Base-by-base conservation (phyloP, 2,888 invertebrate species). In the Nomada lathburiana region DNA sequence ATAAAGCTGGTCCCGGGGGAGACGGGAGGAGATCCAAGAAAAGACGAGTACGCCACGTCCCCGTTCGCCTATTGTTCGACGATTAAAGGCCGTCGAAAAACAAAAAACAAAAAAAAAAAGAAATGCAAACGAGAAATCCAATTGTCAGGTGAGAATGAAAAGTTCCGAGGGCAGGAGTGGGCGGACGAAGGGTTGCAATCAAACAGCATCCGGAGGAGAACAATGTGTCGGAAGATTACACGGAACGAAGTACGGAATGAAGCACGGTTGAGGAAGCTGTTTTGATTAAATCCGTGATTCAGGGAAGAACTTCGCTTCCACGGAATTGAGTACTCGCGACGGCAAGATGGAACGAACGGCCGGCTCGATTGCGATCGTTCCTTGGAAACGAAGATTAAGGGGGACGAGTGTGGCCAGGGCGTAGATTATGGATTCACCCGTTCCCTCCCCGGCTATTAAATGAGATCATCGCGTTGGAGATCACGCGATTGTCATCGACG, bases 1-100 rank as follows among this genome's bases (percentile, higher is more conserved):
- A 90, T 91, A 90, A 91, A 90, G 83, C 86, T 77, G 63, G 62
- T 52, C 78, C 80, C 42, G 18, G 60, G 68, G 70, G 67, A 36
- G 42, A 50, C 70, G 50, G 44, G 59, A 75, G 60, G 68, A 82
- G 79, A 75, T 57, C 59, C 79, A 44, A 76, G 76, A 82, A 82
- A 71, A 80, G 86, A 81, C 82, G 81, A 81, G 80, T 70, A 65
- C 75, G 36, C 60, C 50, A 26, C 65, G 26, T 20, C 26, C 36
- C 44, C 29, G 75, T n/a, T 47, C 47, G 47, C 68, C 70, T 76
- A 86, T 86, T 86, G 85, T 88, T 84, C 70, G 80, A 44, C 86
- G 86, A 89, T 89, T 89, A 79, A 87, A 70, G 47, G 65, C 62
- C 59, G 65, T 68, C 60, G 72, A 80, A 72, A 79, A 57, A 5